Base-by-base conservation (phyloP, 2,888 invertebrate species). In the Lymantria dispar region DNA sequence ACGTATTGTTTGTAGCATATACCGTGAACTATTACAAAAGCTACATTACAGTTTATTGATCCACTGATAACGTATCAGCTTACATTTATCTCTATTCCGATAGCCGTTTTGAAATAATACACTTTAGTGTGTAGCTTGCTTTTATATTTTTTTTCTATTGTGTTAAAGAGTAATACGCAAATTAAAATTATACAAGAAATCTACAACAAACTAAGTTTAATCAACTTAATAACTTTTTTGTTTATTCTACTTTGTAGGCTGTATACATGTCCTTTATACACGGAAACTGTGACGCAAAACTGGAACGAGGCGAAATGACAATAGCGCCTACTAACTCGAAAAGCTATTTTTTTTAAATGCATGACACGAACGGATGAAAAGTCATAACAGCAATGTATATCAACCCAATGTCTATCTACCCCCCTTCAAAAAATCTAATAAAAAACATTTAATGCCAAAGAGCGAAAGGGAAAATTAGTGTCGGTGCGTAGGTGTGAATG, bases 41-140 rank as follows among this genome's bases (percentile, higher is more conserved):
- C 76, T 74, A 76, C 74, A 75, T 75, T 74, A 76, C 62, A 68
- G 74, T 80, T 72, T 89, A 89, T 89, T 83, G 88, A 89, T 88
- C 86, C 74, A 63, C 61, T 69, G 87, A 88, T 89, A 85, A 68
- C 72, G 78, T 88, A 88, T 89, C 89, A 75, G 66, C 49, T 22
- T 66, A 70, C 76, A 76, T 83, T 83, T 87, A 86, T 86, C 89
- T 78, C 60, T 59, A 58, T 54, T 62, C 54, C 53, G 60, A 67
- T 62, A 69, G 59, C 63, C 59, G 55, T 60, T 52, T 54, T 57
- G 46, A 49, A 70, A 64, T 58, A 56, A 60, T 57, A 59, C 54
- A 50, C 64, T 57, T 64, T 64, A 64, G 55, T 55, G 55, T 64
- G 55, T 52, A 48, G 54, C 52, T 33, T 22, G 31, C 58, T 52